Conservation (phyloP, 2,888 invertebrate species). For the Margaritifera margaritifera region DNA sequence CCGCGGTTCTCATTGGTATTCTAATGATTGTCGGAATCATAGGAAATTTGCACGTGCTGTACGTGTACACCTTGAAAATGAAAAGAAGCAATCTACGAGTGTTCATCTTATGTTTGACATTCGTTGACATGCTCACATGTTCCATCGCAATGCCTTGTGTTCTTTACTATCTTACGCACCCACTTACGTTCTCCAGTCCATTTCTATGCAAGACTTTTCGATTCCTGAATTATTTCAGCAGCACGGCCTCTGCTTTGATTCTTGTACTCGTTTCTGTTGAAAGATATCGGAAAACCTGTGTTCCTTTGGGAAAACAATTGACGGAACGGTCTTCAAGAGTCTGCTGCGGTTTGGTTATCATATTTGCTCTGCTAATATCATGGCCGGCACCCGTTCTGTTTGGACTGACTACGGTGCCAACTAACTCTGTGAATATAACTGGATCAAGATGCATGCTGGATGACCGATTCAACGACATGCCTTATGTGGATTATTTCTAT, state of each 20-base stretch:
- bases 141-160: conserved; percentile 40
- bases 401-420: conserved; percentile 41
- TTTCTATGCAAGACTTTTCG: conserved; percentile 32
- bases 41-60: conserved; percentile 40
- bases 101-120: conserved; percentile 33
- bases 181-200: conserved; percentile 29
- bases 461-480: conserved; percentile 32
- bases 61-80: conserved; percentile 31
- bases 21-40: conserved; percentile 34
- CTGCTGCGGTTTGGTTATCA: conserved; percentile 14
- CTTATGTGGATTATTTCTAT: conserved; percentile 45
- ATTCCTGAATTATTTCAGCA: conserved; percentile 34
- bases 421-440: conserved; percentile 26
- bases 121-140: conserved; percentile 33
- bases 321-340: conserved; percentile 30
- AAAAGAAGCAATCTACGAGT: conserved; percentile 35
- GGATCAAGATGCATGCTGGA: conserved; percentile 49
- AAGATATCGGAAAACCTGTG: conserved; percentile 54
- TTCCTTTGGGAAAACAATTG: conserved; percentile 47
- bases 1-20: conserved; percentile 32
- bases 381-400: conserved; percentile 54
- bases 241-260: conserved; percentile 22
- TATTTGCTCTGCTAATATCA: conserved; percentile 28
- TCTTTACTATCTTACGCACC: conserved; percentile 31
- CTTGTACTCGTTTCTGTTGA: conserved; percentile 33